Evolutionary conservation across 2,797 vertebrate species (phyloP), one percentile per base, ranked within the genome.

Genomic region (Glyptemys insculpta): DNA sequence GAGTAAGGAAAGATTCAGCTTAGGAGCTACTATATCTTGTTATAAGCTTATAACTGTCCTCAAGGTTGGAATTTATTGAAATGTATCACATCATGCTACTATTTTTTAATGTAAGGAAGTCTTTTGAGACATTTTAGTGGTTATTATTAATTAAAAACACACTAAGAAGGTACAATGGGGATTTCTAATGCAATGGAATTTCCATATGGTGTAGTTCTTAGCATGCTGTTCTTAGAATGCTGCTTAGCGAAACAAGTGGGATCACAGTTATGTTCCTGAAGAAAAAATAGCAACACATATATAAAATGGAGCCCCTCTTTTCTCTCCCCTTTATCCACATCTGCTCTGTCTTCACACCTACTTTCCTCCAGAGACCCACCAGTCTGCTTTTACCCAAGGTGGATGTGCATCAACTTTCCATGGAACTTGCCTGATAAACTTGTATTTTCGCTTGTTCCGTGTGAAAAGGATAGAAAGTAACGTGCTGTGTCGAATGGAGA

Each of bases 1-100:
- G 95, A 96, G 80, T 88, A 95, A 95, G 94, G 87, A 95, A 96
- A 88, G 81, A 25, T 76, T 88, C 86, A 95, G 91, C 91, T 81
- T 47, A 57, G 80, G 78, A 96, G 84, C 83, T 79, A 83, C 37
- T 14, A 85, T 89, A 54, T 78, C 90, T 90, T 8, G 2, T 92
- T 74, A 29, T 5, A 15, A 74, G 82, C 90, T 68, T 1, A 54
- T 47, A 90, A 81, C 65, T 62, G 31, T 34, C 80, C 54, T 74
- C 12, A 53, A 1, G 57, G 88, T 86, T 47, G 87, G 81, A 62
- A 68, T 87, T 87, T 23, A 84, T 50, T 4, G n/a, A 91, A 44
- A 65, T 0, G 3, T 76, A 89, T 68, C 83, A 84, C 27, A 57
- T 31, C 1, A 14, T 91, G 83, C 89, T 59, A 96, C 91, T 37